These are phyloP conservation scores for Pseudomyrmex sp. DNA, from an alignment of 1,140 invertebrate genomes.

Conservation along the genomic window DNA sequence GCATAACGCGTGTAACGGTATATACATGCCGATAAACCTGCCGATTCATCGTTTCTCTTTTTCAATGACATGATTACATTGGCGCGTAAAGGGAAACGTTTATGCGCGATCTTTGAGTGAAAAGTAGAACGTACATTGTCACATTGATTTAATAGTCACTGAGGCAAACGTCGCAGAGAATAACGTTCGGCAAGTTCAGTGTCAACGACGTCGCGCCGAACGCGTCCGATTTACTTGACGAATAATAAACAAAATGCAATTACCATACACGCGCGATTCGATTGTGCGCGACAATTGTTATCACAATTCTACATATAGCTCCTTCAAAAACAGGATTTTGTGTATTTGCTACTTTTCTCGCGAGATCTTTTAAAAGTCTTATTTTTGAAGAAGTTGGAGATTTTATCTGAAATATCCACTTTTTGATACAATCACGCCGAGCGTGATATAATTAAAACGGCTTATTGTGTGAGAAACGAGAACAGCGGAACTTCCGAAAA, in stretches of 20 bases:
- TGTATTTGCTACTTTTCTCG: not conserved
- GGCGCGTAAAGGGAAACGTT: conserved; percentile 44
- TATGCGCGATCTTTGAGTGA: conserved; percentile 38
- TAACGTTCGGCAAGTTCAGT: not conserved
- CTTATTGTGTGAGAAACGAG: not conserved
- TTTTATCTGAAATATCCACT: not conserved
- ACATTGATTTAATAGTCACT: conserved; percentile 47
- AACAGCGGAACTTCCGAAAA: not conserved
- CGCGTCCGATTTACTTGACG: not conserved
- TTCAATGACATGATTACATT: conserved; percentile 48
- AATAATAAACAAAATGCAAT: conserved; percentile 31
- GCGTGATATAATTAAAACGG: conserved; percentile 1
- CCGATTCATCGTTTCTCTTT: conserved; percentile 60
- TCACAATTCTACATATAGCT: not conserved
- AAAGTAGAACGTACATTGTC: conserved; percentile 58
- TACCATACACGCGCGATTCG: conserved; percentile 7
- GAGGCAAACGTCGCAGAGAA: not conserved
- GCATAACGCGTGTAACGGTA: conserved; percentile 64
- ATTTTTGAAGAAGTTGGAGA: not conserved
- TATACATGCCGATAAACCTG: conserved; percentile 32
- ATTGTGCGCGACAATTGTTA: not conserved
- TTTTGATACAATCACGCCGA: not conserved
- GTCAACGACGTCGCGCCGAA: not conserved
- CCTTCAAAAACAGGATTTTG: not conserved
- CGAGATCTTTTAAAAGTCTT: not conserved